phyloP scores from a whole-genome alignment of 2,113 vertebrate species.

The Periophthalmodon schlosseri region DNA sequence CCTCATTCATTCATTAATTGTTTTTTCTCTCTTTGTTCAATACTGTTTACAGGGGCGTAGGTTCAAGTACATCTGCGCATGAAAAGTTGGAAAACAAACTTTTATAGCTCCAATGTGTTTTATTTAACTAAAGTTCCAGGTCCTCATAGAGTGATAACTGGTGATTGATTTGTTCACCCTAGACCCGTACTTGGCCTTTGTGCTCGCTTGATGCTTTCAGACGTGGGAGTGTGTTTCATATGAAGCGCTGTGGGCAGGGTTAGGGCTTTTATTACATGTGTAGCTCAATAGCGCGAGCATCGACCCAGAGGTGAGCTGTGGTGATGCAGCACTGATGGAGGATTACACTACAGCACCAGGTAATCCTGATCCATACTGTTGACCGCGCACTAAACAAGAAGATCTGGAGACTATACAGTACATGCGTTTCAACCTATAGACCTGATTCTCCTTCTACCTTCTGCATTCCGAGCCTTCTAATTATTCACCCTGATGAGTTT shows the following conservation, averaged over 20 bases:
- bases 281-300: conserved; percentile 43
- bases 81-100: not conserved
- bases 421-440: no score
- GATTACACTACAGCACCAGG: conserved; percentile 25
- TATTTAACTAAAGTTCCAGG: not conserved
- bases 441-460: no score
- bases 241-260: conserved; percentile 37
- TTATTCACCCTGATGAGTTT: no score
- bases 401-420: not conserved
- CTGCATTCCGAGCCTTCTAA: no score
- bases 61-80: not conserved
- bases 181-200: conserved; percentile 32
- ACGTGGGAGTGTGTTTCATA: conserved; percentile 25
- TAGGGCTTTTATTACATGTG: conserved; percentile 54
- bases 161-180: conserved; percentile 38
- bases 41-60: not conserved
- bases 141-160: not conserved
- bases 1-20: not conserved
- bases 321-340: conserved; percentile 18
- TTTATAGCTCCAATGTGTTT: not conserved
- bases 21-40: not conserved
- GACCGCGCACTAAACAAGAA: not conserved
- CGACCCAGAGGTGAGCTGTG: conserved; percentile 40
- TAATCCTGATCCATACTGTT: conserved; percentile 9
- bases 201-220: conserved; percentile 30